Conservation (phyloP, 2,888 invertebrate genomes). For the Agriopis leucophaearia region DNA sequence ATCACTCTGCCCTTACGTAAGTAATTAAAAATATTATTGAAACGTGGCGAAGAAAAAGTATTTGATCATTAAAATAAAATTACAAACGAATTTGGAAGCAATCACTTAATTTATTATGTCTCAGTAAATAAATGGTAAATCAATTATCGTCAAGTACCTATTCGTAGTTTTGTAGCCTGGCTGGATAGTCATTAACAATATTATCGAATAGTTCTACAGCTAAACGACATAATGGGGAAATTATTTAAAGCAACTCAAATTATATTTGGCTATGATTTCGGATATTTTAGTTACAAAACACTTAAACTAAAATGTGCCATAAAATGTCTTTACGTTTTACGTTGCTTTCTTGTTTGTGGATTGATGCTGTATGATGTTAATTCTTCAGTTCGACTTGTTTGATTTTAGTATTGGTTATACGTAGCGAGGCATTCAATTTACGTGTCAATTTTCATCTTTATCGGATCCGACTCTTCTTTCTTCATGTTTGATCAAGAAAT, state of each 20-base stretch:
- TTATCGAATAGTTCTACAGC: no score
- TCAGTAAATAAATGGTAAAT: no score
- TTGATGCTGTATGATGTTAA: neutral
- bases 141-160: no score
- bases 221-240: neutral
- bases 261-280: constrained; percentile 10
- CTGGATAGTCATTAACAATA: no score
- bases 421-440: neutral
- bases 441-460: neutral
- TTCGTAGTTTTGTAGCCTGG: no score
- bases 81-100: no score
- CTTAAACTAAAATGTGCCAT: neutral
- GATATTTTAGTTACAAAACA: neutral
- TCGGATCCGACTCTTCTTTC: neutral
- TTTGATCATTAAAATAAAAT: no score
- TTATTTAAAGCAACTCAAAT: neutral
- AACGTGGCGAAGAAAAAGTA: no score
- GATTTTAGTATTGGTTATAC: neutral
- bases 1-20: no score
- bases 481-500: constrained; percentile 12
- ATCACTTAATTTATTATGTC: no score
- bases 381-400: neutral
- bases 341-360: neutral
- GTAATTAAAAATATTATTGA: no score
- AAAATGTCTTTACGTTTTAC: neutral